These are phyloP conservation scores for Carollia perspicillata DNA, from an alignment of 2,113 vertebrate species.

Conservation along the genomic window DNA sequence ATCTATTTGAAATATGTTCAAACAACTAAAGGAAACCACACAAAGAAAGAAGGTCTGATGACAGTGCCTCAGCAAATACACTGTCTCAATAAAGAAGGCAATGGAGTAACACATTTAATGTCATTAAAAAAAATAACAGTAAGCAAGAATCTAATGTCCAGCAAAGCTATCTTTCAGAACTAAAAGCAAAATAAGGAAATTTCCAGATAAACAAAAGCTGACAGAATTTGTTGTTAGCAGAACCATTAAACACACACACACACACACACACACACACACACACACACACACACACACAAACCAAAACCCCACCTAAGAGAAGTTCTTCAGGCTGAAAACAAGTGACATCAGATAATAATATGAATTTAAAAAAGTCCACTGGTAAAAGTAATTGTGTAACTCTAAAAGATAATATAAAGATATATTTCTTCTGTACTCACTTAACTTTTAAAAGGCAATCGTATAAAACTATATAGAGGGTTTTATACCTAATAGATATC, in stretches of 20 bases:
- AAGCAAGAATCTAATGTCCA: not conserved
- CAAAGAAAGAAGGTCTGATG: not conserved
- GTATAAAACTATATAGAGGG: not conserved
- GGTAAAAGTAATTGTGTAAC: not conserved
- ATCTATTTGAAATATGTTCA: constrained; percentile 29
- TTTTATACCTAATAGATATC: not conserved
- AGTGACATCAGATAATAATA: not conserved
- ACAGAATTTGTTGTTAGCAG: not conserved
- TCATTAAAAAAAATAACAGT: not conserved
- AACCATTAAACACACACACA: not conserved
- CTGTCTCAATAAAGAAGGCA: not conserved
- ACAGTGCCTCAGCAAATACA: not conserved
- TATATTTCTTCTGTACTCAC: not conserved
- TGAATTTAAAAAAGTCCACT: not conserved
- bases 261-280: not conserved
- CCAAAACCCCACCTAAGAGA: not conserved
- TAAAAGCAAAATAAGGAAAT: not conserved
- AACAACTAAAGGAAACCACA: not conserved
- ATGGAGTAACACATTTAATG: not conserved
- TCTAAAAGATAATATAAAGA: not conserved
- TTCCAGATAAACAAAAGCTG: not conserved
- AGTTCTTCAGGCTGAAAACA: not conserved
- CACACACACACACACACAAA: not conserved
- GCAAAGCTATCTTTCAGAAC: not conserved
- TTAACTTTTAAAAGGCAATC: not conserved